Evolutionary conservation across 2,797 vertebrate species (phyloP).

Genomic region (Danionella dracula): DNA sequence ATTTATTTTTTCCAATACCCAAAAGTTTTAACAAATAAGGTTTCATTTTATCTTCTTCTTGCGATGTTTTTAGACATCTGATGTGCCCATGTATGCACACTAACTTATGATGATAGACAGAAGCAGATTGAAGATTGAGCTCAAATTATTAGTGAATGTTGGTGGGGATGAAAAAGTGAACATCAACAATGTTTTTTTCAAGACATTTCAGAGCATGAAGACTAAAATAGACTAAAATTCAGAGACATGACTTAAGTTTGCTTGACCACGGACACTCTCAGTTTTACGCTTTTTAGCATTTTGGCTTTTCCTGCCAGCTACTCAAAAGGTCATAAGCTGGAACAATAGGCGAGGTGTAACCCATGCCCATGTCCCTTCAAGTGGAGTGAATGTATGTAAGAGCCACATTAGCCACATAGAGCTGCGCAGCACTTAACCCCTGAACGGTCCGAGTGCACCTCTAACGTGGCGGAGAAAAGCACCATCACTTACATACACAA

Average conservation of each 20-base stretch:
- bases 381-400: not conserved
- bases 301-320: constrained; percentile 12
- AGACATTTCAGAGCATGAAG: constrained; percentile 5
- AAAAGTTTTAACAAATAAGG: too few relatives aligned
- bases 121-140: not conserved
- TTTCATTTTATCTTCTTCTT: too few relatives aligned
- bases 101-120: too few relatives aligned
- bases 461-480: constrained; percentile 53
- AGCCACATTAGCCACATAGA: constrained; percentile 35
- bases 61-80: too few relatives aligned
- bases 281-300: constrained; percentile 35
- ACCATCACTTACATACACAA: constrained; percentile 42
- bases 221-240: constrained; percentile 1
- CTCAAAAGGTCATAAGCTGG: not conserved
- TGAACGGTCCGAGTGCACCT: constrained; percentile 59
- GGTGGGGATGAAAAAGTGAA: not conserved
- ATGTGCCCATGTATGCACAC: too few relatives aligned
- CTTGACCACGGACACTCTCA: constrained; percentile 27
- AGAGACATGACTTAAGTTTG: constrained; percentile 17
- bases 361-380: not conserved
- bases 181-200: not conserved
- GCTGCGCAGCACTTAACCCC: constrained; percentile 60
- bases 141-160: not conserved
- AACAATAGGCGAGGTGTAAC: constrained; percentile 11
- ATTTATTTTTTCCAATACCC: too few relatives aligned